Evolutionary conservation across 2,797 vertebrate genomes (phyloP).

Genomic region (Aeoliscus strigatus): DNA sequence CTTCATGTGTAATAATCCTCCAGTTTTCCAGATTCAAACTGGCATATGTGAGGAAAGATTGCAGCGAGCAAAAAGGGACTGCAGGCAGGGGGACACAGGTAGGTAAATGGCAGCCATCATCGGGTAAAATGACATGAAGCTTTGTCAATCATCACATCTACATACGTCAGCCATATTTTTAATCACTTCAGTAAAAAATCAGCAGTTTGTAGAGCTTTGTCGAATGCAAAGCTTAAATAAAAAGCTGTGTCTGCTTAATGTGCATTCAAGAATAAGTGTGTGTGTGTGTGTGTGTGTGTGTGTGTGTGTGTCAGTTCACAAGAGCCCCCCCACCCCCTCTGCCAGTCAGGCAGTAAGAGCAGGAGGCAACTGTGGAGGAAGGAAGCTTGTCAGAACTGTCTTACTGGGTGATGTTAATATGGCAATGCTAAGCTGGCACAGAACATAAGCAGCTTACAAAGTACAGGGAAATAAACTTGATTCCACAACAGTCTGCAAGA

Average conservation of each 20-base stretch:
- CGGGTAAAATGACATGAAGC: conserved; percentile 46
- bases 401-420: conserved; percentile 79
- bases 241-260: conserved; percentile 31
- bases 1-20: too few relatives aligned
- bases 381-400: conserved; percentile 77
- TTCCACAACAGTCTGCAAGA: conserved; percentile 74
- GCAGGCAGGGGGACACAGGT: conserved; percentile 27
- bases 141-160: conserved; percentile 37
- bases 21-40: conserved; percentile 24
- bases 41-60: conserved; percentile 21
- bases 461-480: conserved; percentile 80
- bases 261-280: conserved; percentile 23
- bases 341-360: conserved; percentile 59
- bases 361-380: conserved; percentile 64
- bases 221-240: conserved; percentile 42
- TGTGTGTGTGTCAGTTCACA: conserved; percentile 32
- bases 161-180: conserved; percentile 23
- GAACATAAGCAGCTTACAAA: conserved; percentile 82
- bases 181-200: conserved; percentile 10
- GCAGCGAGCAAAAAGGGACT: conserved; percentile 34
- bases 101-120: conserved; percentile 38
- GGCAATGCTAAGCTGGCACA: conserved; percentile 79
- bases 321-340: conserved; percentile 15
- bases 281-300: conserved; percentile 13
- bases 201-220: conserved; percentile 26